Evolutionary conservation across 1,140 invertebrate genomes (phyloP).

Genomic region (Drosophila burlai): DNA sequence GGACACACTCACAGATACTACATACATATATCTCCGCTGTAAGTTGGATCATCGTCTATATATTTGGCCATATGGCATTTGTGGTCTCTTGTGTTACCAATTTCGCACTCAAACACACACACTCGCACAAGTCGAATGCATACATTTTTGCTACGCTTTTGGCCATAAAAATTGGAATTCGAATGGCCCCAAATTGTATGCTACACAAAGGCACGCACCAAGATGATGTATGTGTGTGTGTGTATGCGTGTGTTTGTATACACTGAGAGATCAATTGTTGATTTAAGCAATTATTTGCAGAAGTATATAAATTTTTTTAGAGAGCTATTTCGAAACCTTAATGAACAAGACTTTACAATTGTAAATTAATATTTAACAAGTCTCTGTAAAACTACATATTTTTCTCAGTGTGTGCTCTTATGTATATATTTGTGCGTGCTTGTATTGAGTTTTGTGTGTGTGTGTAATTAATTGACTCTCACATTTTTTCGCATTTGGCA

Average conservation of each 20-base stretch:
- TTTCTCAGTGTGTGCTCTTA: neutral
- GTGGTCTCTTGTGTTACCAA: conserved; percentile 61
- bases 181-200: conserved; percentile 54
- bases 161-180: conserved; percentile 67
- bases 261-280: neutral
- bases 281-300: too few species aligned
- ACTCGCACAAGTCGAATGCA: conserved; percentile 59
- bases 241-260: neutral
- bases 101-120: conserved; percentile 27
- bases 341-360: too few species aligned
- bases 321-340: too few species aligned
- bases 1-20: conserved; percentile 24
- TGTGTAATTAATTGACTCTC: conserved; percentile 80
- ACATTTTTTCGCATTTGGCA: conserved; percentile 66
- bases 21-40: conserved; percentile 12
- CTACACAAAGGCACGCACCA: conserved; percentile 51
- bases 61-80: conserved; percentile 48
- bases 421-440: neutral
- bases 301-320: too few species aligned
- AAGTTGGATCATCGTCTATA: conserved; percentile 35
- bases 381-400: neutral
- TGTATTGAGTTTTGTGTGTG: conserved; percentile 12
- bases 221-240: conserved; percentile 26
- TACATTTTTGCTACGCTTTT: conserved; percentile 60
- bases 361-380: too few species aligned